Percentiles rank a stretch among this genome's conserved stretches.
Evolutionary conservation across 2,797 vertebrate genomes (phyloP).

Genomic region (Xenops minutus): DNA sequence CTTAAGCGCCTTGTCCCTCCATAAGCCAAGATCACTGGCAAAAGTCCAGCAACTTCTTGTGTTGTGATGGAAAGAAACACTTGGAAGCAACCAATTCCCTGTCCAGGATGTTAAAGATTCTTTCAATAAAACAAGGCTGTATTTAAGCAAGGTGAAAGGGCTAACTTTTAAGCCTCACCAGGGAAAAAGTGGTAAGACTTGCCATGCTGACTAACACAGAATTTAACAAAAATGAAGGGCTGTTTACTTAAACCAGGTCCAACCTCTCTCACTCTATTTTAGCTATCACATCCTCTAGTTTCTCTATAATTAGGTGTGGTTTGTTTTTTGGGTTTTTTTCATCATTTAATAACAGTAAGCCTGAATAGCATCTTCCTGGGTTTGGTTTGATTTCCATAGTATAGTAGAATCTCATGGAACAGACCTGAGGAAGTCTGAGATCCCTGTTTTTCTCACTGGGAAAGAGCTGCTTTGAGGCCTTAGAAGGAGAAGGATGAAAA

Average conservation of each 20-base stretch:
- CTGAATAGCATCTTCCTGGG: neutral
- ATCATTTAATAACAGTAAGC: neutral
- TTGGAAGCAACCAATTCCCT: conserved; percentile 46
- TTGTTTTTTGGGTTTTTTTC: neutral
- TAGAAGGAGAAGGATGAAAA: neutral
- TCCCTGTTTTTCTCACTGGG: neutral
- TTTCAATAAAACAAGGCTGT: conserved; percentile 27
- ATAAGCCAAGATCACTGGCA: conserved; percentile 4
- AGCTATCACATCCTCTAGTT: neutral
- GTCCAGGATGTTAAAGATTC: conserved; percentile 45
- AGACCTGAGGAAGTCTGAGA: neutral
- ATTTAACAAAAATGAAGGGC: neutral
- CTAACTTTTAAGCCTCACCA: neutral
- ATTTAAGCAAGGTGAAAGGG: conserved; percentile 2
- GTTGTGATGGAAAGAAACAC: conserved; percentile 37
- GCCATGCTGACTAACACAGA: neutral
- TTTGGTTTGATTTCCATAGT: neutral
- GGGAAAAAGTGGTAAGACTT: neutral
- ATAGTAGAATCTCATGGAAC: neutral
- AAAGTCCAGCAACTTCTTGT: neutral
- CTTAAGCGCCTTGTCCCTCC: neutral
- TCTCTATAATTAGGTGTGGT: neutral
- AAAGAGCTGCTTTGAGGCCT: neutral
- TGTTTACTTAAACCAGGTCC: neutral
- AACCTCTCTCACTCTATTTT: neutral